Conservation (phyloP, 2,797 vertebrate genomes). For the Betta splendens region DNA sequence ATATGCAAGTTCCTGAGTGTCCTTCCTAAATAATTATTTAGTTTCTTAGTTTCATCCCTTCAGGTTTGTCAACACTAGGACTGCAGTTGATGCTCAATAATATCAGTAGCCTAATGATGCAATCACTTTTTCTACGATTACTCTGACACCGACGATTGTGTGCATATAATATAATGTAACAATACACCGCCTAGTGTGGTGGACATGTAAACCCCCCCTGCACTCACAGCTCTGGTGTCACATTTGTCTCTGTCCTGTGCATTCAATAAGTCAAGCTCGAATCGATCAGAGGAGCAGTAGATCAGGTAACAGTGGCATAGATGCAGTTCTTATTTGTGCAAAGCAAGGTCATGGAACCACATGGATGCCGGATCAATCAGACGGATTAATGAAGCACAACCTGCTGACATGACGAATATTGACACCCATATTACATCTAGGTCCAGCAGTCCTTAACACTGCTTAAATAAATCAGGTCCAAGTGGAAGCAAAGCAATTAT, state of each 20-base stretch:
- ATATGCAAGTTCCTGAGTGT: too few species aligned
- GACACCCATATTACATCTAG: conserved; percentile 67
- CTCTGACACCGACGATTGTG: too few species aligned
- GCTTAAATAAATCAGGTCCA: conserved; percentile 57
- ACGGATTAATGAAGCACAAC: conserved; percentile 73
- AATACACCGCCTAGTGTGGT: conserved; percentile 22
- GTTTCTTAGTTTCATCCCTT: too few species aligned
- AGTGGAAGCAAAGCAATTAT: conserved; percentile 40
- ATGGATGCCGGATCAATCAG: conserved; percentile 73
- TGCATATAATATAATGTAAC: conserved; percentile 18
- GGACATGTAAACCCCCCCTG: conserved; percentile 15
- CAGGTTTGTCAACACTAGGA: too few species aligned
- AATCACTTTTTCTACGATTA: too few species aligned
- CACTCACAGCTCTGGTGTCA: conserved; percentile 18
- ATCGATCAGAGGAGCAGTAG: conserved; percentile 54
- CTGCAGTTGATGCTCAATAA: too few species aligned
- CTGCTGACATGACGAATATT: conserved; percentile 72
- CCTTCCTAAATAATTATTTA: too few species aligned
- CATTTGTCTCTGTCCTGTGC: conserved; percentile 41
- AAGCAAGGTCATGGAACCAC: conserved; percentile 70
- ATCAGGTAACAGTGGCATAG: conserved; percentile 56
- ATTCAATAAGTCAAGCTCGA: conserved; percentile 53
- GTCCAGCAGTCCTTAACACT: conserved; percentile 45
- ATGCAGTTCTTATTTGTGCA: conserved; percentile 64
- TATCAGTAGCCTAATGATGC: too few species aligned